A percentile compares a stretch with the other conserved stretches of the same genome.
Conservation (phyloP, 2,888 invertebrate genomes). For the Pollenia angustigena region DNA sequence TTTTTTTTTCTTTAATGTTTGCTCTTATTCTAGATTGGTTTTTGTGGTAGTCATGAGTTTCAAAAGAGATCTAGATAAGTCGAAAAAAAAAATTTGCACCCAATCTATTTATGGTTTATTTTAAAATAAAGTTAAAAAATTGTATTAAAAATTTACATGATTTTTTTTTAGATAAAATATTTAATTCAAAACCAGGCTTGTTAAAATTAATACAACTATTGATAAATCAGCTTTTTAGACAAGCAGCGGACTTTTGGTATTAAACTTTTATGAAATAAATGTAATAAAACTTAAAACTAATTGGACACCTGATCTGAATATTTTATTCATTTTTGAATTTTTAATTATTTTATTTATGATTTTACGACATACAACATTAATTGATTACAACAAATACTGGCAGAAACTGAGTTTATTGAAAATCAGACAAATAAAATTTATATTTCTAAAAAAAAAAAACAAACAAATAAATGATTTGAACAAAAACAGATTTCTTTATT, state of each 20-base stretch:
- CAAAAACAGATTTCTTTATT: background rate
- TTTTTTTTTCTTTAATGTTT: background rate
- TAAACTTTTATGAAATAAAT: too few species aligned
- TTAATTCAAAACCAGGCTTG: too few species aligned
- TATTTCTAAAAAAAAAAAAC: background rate
- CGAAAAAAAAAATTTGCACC: background rate
- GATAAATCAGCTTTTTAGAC: too few species aligned
- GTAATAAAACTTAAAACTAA: too few species aligned
- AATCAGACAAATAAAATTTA: background rate
- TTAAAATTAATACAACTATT: too few species aligned
- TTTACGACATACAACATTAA: conserved; percentile 14
- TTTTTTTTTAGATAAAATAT: too few species aligned
- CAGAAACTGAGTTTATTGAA: conserved; percentile 26
- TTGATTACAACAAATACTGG: background rate
- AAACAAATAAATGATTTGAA: background rate
- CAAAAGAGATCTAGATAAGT: conserved; percentile 21
- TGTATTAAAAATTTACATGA: too few species aligned
- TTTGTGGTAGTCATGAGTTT: conserved; percentile 24
- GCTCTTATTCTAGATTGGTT: conserved; percentile 33
- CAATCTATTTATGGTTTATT: background rate
- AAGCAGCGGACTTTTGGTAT: too few species aligned
- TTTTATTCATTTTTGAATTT: background rate
- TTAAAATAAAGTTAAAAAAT: background rate
- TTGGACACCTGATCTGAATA: too few species aligned
- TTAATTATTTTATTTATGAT: background rate